Base-by-base conservation (phyloP, 2,113 vertebrate species). In the Halichoerus grypus region DNA sequence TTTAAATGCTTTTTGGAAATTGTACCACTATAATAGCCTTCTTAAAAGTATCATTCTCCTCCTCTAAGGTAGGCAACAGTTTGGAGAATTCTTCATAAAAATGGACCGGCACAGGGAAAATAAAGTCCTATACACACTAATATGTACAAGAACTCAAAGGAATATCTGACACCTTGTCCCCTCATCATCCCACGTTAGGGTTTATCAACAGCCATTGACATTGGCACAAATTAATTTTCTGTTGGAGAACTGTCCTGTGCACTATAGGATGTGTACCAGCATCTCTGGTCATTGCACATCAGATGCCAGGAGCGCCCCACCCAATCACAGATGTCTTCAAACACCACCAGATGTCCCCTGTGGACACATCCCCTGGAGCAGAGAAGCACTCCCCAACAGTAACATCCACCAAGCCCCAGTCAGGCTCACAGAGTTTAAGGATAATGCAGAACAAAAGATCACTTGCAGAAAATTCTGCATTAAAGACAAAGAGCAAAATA, bases 1-100 rank as follows among this genome's bases (percentile, higher is more conserved):
- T 88, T 74, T 28, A 77, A 72, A 51, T 74, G 6, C 4, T 69
- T 94, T 90, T 15, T 57, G 69, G 57, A 79, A 53, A 46, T 5
- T 1, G 3, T 46, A 21, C 15, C 61, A 26, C 0, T 19, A 2
- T 22, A 71, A 51, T 0, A 96, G 8, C 31, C 28, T 65, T 26
- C 61, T 14, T 76, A 63, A 69, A 69, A 77, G 42, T 49, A 51
- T 84, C 12, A 1, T 80, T 88, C 14, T 11, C 49, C n/a, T 80
- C 80, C n/a, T 14, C 11, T 74, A 55, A 55, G 12, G 1, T 36
- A 59, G 19, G 4, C 5, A 67, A 33, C 16, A 82, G 7, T 31
- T 72, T 96, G 6, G 69, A 15, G 42, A 80, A 77, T 81, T 92
- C 10, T 71, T 89, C 36, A 5, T 53, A 87, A 49, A 86, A 86